Conservation (phyloP, 2,797 vertebrate species). For the Semotilus atromaculatus region DNA sequence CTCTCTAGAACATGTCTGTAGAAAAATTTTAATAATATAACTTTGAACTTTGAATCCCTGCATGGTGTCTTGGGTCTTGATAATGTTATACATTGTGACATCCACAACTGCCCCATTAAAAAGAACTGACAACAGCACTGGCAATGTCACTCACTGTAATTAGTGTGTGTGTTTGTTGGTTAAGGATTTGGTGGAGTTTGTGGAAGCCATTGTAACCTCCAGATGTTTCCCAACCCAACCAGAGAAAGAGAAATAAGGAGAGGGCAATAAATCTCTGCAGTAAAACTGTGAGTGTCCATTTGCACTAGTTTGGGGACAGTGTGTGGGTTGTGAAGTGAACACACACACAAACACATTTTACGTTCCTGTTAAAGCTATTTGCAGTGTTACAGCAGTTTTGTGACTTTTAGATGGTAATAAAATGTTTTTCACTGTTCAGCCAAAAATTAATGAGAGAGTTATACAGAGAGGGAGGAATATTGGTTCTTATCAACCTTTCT, state of each 20-base stretch:
- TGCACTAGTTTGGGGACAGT: slow-evolving; percentile 59
- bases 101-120: slow-evolving; percentile 29
- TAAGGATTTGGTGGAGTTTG: slow-evolving; percentile 56
- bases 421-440: neutral
- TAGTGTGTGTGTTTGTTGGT: slow-evolving; percentile 18
- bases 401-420: neutral
- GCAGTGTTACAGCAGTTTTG: neutral
- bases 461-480: neutral
- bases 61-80: slow-evolving; percentile 29
- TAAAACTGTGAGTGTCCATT: slow-evolving; percentile 69
- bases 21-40: neutral
- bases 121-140: slow-evolving; percentile 33
- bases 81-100: slow-evolving; percentile 46
- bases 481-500: neutral
- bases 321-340: slow-evolving; percentile 21
- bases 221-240: slow-evolving; percentile 73
- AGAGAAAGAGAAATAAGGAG: slow-evolving; percentile 56
- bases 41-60: slow-evolving; percentile 44
- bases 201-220: slow-evolving; percentile 65
- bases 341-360: slow-evolving; percentile 27
- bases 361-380: slow-evolving; percentile 12
- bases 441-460: neutral
- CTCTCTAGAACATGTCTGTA: neutral
- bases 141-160: slow-evolving; percentile 34
- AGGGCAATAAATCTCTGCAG: slow-evolving; percentile 61